These are phyloP conservation scores for Hirtodrosophila duncani DNA, from an alignment of 2,888 invertebrate genomes.

Conservation along the genomic window DNA sequence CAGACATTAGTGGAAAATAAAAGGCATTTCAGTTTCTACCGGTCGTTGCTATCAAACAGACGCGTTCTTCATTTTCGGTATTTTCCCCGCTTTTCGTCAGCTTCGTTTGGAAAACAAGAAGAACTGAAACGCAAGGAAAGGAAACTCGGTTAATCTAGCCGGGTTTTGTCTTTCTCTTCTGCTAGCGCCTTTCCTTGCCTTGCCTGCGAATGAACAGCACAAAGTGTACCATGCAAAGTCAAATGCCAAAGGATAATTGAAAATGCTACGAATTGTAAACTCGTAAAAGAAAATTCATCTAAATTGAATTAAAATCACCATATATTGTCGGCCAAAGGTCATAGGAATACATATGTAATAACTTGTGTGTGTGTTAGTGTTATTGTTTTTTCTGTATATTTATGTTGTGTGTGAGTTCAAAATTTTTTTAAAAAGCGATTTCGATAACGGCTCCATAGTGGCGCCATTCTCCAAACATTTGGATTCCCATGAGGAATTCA, in stretches of 20 bases:
- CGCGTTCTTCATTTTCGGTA: conserved; percentile 24
- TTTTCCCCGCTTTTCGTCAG: conserved; percentile 3
- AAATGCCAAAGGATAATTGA: conserved; percentile 2
- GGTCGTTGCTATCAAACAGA: conserved; percentile 58
- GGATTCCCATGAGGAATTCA: conserved; percentile 76
- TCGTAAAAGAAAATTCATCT: background rate
- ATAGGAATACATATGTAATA: background rate
- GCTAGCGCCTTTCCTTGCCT: too few relatives aligned
- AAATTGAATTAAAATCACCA: background rate
- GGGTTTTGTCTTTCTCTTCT: too few relatives aligned
- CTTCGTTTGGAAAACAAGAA: background rate
- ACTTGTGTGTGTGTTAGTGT: background rate
- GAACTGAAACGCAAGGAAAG: too few relatives aligned
- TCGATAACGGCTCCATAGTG: conserved; percentile 72
- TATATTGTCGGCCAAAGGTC: too few relatives aligned
- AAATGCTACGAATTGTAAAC: conserved; percentile 4
- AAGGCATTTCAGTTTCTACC: conserved; percentile 59
- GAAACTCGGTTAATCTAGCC: conserved; percentile 8
- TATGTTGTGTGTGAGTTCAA: conserved; percentile 47
- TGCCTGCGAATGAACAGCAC: too few relatives aligned
- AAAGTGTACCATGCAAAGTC: background rate
- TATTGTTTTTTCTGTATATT: conserved; percentile 6
- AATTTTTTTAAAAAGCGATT: conserved; percentile 64
- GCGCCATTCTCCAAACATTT: conserved; percentile 75
- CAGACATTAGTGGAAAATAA: conserved; percentile 52